phyloP scores from a whole-genome alignment of 2,888 invertebrate species.

The Hemistola chrysoprasaria region DNA sequence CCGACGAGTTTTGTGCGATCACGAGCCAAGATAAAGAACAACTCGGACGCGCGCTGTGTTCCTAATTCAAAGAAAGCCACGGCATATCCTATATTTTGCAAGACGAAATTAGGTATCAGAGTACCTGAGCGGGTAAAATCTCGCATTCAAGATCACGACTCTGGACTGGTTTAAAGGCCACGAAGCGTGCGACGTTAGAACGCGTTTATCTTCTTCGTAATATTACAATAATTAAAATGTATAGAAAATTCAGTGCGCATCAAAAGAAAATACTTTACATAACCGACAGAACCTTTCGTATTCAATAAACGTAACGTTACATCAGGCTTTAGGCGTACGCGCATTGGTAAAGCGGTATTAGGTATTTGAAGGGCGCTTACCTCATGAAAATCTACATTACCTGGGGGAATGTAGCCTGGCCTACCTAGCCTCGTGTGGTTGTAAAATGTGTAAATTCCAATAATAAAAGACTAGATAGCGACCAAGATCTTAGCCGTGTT shows the following conservation, averaged over 20 bases:
- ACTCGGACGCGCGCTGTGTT: slow-evolving; percentile 40
- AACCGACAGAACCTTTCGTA: slow-evolving; percentile 8
- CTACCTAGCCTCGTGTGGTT: slow-evolving; percentile 26
- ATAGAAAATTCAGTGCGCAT: too few species aligned
- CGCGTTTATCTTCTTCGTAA: not conserved
- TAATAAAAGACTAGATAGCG: slow-evolving; percentile 16
- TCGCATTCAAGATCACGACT: slow-evolving; percentile 37
- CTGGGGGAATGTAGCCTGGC: too few species aligned
- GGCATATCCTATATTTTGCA: slow-evolving; percentile 38
- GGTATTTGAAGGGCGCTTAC: not conserved
- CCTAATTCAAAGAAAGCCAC: slow-evolving; percentile 48
- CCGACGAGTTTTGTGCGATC: slow-evolving; percentile 33
- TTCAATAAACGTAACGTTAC: slow-evolving; percentile 19
- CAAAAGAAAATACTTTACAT: not conserved
- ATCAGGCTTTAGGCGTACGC: slow-evolving; percentile 10
- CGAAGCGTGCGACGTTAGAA: not conserved
- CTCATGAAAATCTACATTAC: not conserved
- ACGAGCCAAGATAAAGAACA: slow-evolving; percentile 37
- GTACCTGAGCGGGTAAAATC: slow-evolving; percentile 30
- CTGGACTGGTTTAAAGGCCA: slow-evolving; percentile 23
- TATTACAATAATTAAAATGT: too few species aligned
- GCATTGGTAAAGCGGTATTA: slow-evolving; percentile 22
- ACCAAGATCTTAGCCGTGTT: slow-evolving; percentile 57
- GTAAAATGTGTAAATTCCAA: slow-evolving; percentile 51
- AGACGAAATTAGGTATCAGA: slow-evolving; percentile 28